Evolutionary conservation across 2,888 invertebrate species (phyloP).

Genomic region (Tillus elongatus): DNA sequence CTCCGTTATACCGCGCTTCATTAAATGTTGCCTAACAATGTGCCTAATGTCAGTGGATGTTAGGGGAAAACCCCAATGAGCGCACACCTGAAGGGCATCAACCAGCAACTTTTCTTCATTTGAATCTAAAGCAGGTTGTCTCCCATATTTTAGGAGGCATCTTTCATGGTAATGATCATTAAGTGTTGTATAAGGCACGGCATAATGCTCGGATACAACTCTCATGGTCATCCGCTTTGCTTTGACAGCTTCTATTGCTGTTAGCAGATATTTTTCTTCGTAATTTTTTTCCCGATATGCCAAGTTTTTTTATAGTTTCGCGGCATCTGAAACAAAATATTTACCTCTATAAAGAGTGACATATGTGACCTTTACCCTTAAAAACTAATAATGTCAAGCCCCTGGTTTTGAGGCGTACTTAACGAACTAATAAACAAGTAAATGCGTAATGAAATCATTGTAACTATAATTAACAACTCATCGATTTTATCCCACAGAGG

Average conservation of each 20-base stretch:
- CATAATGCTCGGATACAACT: slow-evolving; percentile 8
- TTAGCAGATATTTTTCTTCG: no score
- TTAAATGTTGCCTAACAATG: slow-evolving; percentile 11
- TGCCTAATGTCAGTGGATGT: neutral
- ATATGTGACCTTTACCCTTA: no score
- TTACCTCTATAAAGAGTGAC: no score
- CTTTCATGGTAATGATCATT: neutral
- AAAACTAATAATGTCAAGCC: no score
- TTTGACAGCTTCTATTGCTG: slow-evolving; percentile 8
- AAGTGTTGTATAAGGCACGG: slow-evolving; percentile 6
- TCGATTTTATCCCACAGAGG: no score
- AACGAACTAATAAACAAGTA: no score
- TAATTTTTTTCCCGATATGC: neutral
- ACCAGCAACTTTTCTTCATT: slow-evolving; percentile 5
- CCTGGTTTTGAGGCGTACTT: no score
- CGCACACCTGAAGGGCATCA: slow-evolving; percentile 3
- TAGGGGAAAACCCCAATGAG: slow-evolving; percentile 10
- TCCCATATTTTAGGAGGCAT: slow-evolving; percentile 7
- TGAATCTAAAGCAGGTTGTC: slow-evolving; percentile 1
- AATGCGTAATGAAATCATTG: no score
- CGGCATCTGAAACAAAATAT: slow-evolving; percentile 5
- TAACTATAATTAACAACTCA: no score
- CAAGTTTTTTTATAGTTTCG: slow-evolving; percentile 1
- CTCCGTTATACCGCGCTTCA: slow-evolving; percentile 5
- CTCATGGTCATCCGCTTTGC: slow-evolving; percentile 1